Conservation (phyloP, 1,140 invertebrate species). For the Propsilocerus akamusi region DNA sequence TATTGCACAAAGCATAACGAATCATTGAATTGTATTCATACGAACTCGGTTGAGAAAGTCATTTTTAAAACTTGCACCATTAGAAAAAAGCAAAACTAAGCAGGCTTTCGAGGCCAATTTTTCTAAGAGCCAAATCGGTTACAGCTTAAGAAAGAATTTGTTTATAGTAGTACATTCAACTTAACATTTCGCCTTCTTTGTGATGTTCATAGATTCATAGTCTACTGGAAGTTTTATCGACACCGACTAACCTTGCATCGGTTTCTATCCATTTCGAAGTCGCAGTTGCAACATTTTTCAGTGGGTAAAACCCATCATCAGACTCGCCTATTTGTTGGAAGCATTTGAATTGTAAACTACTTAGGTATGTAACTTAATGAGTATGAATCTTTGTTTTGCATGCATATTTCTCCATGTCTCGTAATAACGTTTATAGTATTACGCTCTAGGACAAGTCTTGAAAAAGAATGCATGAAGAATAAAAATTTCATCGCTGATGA, state of each 20-base stretch:
- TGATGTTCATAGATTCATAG: conserved; percentile 13
- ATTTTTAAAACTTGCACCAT: conserved; percentile 43
- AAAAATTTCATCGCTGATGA: conserved; percentile 40
- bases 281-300: conserved; percentile 40
- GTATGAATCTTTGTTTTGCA: conserved; percentile 59
- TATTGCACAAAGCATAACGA: conserved; percentile 61
- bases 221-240: conserved; percentile 38
- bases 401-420: conserved; percentile 45
- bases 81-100: conserved; percentile 44
- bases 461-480: conserved; percentile 50
- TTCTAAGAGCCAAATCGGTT: conserved; percentile 47
- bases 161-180: conserved; percentile 18
- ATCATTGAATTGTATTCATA: conserved; percentile 67
- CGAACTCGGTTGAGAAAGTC: conserved; percentile 74
- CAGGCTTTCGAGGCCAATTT: conserved; percentile 46
- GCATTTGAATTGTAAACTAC: conserved; percentile 25
- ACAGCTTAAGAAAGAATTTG: conserved; percentile 41
- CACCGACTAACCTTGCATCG: conserved; percentile 44
- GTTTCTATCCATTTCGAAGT: conserved; percentile 48
- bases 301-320: conserved; percentile 40
- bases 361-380: conserved; percentile 50
- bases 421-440: conserved; percentile 40
- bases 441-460: conserved; percentile 30
- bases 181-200: conserved; percentile 18
- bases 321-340: conserved; percentile 39